Evolutionary conservation across 2,113 vertebrate species (phyloP), one percentile per base, ranked within the genome.

Genomic region (Pseudorhombus dupliciocellatus): DNA sequence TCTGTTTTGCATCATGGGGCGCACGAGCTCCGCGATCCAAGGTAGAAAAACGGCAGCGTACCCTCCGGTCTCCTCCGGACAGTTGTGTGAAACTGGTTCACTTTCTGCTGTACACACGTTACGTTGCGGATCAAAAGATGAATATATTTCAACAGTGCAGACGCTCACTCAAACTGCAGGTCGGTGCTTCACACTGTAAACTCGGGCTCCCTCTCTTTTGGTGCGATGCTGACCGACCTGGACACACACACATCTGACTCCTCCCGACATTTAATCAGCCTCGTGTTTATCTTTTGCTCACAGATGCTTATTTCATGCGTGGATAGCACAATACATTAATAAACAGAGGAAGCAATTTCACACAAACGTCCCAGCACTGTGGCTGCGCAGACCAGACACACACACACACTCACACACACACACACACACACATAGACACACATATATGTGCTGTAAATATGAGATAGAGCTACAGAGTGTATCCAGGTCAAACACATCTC

Each of bases 71-170:
- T n/a, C 75, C 77, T 77, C 72, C 82, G 78, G 82, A 74, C 56
- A 52, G 20, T 78, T 89, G 88, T 87, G 87, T 89, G 88, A 89
- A 89, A 87, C 73, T 90, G 88, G 67, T 84, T 89, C 84, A 80
- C 22, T 63, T 81, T 84, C 76, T 79, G 74, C 74, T 87, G 73
- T 87, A 54, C 77, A 86, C 80, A 66, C 75, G 66, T 80, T 51
- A 61, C 40, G 58, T 70, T 67, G 58, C 79, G 75, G 75, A 87
- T 74, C 80, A 79, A 42, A 79, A 81, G 73, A 85, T 75, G 53
- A 84, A 85, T 80, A 79, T 50, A 16, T 44, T 79, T 69, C 20
- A 40, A 44, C 65, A 80, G 75, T 69, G 68, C 78, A 74, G 75
- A 84, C 64, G 52, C 61, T 73, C 62, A 50, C 71, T 67, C 52